phyloP scores from a whole-genome alignment of 2,888 invertebrate species.

The Leucophenga maculata region DNA sequence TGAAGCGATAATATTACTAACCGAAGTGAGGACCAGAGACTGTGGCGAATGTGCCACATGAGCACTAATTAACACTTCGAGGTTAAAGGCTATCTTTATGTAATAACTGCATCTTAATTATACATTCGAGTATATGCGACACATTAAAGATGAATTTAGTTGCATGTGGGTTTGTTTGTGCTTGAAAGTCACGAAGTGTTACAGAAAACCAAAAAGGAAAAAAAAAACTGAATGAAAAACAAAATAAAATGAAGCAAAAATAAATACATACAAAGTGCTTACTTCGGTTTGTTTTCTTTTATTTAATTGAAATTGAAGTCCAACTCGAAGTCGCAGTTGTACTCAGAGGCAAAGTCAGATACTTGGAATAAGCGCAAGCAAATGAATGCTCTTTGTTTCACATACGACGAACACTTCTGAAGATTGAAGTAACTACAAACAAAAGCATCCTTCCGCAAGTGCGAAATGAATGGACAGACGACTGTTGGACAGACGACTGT shows the following conservation, averaged over 20 bases:
- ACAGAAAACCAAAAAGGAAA: too few species aligned
- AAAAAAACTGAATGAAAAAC: constrained; percentile 64
- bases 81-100: constrained; percentile 18
- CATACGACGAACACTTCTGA: constrained; percentile 62
- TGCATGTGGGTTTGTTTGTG: constrained; percentile 9
- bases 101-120: not conserved
- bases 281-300: constrained; percentile 61
- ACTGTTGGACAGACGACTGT: constrained; percentile 28
- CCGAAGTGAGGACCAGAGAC: not conserved
- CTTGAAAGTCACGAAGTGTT: constrained; percentile 64
- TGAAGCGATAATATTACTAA: not conserved
- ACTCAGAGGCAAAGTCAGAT: constrained; percentile 18
- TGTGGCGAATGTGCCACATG: not conserved
- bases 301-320: constrained; percentile 65
- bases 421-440: constrained; percentile 62
- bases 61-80: constrained; percentile 14
- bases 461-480: constrained; percentile 30
- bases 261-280: constrained; percentile 63
- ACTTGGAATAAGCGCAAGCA: constrained; percentile 40
- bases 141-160: too few species aligned
- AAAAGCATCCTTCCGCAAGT: constrained; percentile 41
- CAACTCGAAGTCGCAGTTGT: constrained; percentile 20
- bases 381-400: constrained; percentile 34
- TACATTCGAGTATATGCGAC: not conserved
- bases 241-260: not conserved